phyloP scores from a whole-genome alignment of 2,113 vertebrate genomes.

The Acinonyx jubatus region DNA sequence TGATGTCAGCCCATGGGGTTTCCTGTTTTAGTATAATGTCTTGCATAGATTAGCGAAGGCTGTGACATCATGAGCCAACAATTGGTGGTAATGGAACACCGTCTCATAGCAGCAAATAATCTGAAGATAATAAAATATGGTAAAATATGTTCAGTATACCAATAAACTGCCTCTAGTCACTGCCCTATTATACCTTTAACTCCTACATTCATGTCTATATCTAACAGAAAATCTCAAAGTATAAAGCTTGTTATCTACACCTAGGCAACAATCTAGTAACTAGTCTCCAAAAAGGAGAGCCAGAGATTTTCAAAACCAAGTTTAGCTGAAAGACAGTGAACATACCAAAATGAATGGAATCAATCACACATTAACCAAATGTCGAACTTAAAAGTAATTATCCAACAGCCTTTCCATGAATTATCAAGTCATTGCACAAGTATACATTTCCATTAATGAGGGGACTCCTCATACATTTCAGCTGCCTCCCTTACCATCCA shows the following conservation, averaged over 20 bases:
- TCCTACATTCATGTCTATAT: not conserved
- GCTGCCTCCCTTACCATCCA: not conserved
- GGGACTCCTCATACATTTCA: not conserved
- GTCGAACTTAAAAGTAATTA: not conserved
- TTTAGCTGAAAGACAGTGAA: not conserved
- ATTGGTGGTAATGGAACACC: not conserved
- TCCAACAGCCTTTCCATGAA: not conserved
- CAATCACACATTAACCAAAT: not conserved
- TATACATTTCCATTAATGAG: not conserved
- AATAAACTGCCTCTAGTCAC: not conserved
- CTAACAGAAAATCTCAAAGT: not conserved
- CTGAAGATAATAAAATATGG: not conserved
- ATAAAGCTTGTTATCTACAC: not conserved
- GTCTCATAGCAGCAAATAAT: not conserved
- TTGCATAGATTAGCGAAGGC: not conserved
- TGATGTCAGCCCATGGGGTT: not conserved
- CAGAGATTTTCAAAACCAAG: not conserved
- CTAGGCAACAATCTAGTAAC: not conserved
- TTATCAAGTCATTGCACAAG: not conserved
- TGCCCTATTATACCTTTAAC: not conserved
- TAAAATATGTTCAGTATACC: not conserved
- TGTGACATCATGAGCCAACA: not conserved
- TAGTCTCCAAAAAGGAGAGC: not conserved
- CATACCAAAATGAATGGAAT: not conserved
- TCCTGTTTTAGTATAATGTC: not conserved